These are phyloP conservation scores for Clostera curtula DNA, from an alignment of 2,888 invertebrate species.

Conservation along the genomic window DNA sequence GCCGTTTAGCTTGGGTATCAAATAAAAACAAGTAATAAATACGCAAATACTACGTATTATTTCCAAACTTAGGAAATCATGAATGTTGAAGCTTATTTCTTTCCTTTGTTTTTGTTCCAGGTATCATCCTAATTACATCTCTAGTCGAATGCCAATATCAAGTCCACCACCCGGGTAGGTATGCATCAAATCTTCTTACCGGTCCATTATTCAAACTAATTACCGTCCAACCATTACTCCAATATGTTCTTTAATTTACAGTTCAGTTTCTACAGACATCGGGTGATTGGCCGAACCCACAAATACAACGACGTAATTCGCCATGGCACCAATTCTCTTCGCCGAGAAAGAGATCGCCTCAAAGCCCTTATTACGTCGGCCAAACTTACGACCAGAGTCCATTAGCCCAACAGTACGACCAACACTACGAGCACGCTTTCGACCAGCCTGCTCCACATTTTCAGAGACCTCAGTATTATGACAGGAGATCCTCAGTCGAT, in stretches of 20 bases:
- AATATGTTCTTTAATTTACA: slow-evolving; percentile 30
- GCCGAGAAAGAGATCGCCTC: slow-evolving; percentile 57
- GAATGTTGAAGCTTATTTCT: background rate
- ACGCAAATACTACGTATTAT: too few species aligned
- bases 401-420: slow-evolving; percentile 5
- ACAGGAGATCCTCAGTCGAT: slow-evolving; percentile 33
- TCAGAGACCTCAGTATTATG: slow-evolving; percentile 32
- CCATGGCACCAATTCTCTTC: slow-evolving; percentile 60
- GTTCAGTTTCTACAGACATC: slow-evolving; percentile 44
- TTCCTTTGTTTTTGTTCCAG: slow-evolving; percentile 37
- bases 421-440: too few species aligned
- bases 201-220: slow-evolving; percentile 4
- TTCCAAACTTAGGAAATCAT: too few species aligned
- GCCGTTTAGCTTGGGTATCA: too few species aligned
- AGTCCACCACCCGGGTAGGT: slow-evolving; percentile 68
- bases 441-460: slow-evolving; percentile 4
- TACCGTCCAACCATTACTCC: slow-evolving; percentile 6
- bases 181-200: slow-evolving; percentile 52
- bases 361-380: slow-evolving; percentile 13
- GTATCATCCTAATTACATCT: slow-evolving; percentile 37
- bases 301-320: slow-evolving; percentile 43
- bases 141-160: slow-evolving; percentile 46
- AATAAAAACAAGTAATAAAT: too few species aligned
- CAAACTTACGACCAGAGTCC: slow-evolving; percentile 11
- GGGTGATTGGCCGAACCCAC: slow-evolving; percentile 41